These are phyloP conservation scores for Smittia aterrima DNA, from an alignment of 2,888 invertebrate species.

Conservation along the genomic window DNA sequence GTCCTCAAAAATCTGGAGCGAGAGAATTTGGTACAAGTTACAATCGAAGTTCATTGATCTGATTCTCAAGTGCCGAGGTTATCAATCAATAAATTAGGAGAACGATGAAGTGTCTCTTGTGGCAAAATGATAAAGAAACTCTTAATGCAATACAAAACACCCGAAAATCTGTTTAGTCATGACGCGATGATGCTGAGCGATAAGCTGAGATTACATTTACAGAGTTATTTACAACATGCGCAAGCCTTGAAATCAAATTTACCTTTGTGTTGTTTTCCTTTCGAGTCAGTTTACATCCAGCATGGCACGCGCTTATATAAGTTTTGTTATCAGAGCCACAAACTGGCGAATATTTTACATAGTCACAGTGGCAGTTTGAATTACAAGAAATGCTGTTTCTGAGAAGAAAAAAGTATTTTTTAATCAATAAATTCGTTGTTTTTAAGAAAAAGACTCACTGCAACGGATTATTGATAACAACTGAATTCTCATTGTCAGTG, in stretches of 20 bases:
- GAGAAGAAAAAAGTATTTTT: background rate
- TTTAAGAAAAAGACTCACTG: background rate
- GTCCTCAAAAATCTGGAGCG: slow-evolving; percentile 36
- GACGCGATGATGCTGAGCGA: no score
- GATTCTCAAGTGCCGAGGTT: background rate
- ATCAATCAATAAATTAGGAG: background rate
- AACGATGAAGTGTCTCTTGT: no score
- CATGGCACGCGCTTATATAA: slow-evolving; percentile 77
- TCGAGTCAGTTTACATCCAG: slow-evolving; percentile 63
- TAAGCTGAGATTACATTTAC: no score
- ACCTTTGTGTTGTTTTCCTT: slow-evolving; percentile 55
- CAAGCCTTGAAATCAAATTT: background rate
- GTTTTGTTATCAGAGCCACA: slow-evolving; percentile 65
- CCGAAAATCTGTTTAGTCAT: no score
- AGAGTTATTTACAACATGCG: no score
- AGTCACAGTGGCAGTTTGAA: slow-evolving; percentile 65
- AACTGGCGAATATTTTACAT: slow-evolving; percentile 70
- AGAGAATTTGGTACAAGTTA: background rate
- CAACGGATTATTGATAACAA: slow-evolving; percentile 50
- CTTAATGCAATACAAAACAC: no score
- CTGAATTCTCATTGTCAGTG: slow-evolving; percentile 59
- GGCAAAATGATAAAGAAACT: background rate
- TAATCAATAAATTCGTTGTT: background rate
- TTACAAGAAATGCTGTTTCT: slow-evolving; percentile 56
- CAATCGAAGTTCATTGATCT: background rate